Conservation (phyloP, 2,797 vertebrate species). For the Okamejei kenojei region DNA sequence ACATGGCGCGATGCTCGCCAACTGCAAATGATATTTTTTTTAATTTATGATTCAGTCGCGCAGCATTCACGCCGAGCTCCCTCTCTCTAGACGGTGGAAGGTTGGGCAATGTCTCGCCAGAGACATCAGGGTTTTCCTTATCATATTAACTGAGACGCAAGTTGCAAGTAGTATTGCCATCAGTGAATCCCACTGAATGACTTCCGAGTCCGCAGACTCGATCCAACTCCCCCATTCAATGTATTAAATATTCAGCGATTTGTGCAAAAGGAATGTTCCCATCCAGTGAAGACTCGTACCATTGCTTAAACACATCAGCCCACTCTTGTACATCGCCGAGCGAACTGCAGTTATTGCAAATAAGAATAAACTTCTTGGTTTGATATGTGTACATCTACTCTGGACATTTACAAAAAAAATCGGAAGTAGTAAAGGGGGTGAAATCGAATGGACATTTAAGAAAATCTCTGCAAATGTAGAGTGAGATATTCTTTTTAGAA, state of each 20-base stretch:
- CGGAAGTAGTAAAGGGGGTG: not conserved
- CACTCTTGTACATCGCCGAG: not conserved
- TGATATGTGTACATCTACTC: not conserved
- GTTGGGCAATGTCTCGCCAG: not conserved
- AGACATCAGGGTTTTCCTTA: not conserved
- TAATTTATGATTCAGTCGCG: constrained; percentile 38
- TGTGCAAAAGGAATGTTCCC: not conserved
- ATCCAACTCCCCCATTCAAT: not conserved
- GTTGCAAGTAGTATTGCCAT: not conserved
- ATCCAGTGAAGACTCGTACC: not conserved
- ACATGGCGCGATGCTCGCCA: constrained; percentile 44
- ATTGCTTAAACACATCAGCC: not conserved
- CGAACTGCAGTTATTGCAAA: not conserved
- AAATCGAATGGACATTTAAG: not conserved
- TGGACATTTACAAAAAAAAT: too few relatives aligned
- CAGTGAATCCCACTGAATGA: not conserved
- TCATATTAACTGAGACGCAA: not conserved
- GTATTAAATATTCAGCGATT: not conserved
- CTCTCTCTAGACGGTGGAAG: not conserved
- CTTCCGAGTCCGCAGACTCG: not conserved
- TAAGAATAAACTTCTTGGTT: constrained; percentile 8
- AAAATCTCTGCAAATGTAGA: not conserved
- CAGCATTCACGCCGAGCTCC: not conserved
- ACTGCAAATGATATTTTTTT: constrained; percentile 38
- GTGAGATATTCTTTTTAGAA: not conserved